Conservation (phyloP, 2,797 vertebrate genomes). For the Galaxias olidus region DNA sequence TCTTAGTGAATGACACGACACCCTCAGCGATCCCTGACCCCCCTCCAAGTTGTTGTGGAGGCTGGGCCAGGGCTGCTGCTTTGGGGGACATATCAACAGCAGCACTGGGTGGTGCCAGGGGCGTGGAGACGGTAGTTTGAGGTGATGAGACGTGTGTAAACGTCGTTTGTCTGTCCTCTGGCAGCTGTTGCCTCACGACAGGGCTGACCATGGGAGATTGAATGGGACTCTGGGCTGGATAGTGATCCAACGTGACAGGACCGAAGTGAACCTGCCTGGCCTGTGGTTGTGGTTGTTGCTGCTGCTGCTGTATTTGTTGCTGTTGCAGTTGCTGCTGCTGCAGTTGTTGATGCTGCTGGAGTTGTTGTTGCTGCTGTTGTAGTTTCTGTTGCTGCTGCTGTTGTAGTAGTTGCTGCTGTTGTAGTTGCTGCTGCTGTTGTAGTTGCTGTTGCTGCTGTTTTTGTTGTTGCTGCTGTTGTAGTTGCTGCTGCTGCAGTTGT, state of each 20-base stretch:
- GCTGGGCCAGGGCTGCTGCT: too few relatives aligned
- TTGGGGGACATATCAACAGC: too few relatives aligned
- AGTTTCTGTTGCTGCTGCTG: conserved; percentile 19
- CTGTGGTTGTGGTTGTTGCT: neutral
- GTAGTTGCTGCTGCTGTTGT: conserved; percentile 6
- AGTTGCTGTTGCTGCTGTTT: neutral
- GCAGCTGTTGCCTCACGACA: conserved; percentile 8
- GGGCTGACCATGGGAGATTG: conserved; percentile 6
- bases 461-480: neutral
- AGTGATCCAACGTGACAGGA: too few relatives aligned
- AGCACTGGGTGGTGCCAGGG: too few relatives aligned
- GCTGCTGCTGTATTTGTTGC: neutral
- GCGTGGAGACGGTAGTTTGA: too few relatives aligned
- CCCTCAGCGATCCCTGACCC: too few relatives aligned
- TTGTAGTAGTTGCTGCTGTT: conserved; percentile 25
- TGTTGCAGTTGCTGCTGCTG: neutral
- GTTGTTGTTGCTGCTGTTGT: conserved; percentile 3
- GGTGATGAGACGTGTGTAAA: too few relatives aligned
- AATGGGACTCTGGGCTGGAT: conserved; percentile 18
- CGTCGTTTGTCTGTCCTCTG: neutral
- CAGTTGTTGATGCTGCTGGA: conserved; percentile 18
- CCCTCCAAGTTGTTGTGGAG: too few relatives aligned
- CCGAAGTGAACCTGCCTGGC: too few relatives aligned
- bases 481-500: neutral
- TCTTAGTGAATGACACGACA: too few relatives aligned